Evolutionary conservation across 2,888 invertebrate genomes (phyloP).

Genomic region (Dasypogon diadema): DNA sequence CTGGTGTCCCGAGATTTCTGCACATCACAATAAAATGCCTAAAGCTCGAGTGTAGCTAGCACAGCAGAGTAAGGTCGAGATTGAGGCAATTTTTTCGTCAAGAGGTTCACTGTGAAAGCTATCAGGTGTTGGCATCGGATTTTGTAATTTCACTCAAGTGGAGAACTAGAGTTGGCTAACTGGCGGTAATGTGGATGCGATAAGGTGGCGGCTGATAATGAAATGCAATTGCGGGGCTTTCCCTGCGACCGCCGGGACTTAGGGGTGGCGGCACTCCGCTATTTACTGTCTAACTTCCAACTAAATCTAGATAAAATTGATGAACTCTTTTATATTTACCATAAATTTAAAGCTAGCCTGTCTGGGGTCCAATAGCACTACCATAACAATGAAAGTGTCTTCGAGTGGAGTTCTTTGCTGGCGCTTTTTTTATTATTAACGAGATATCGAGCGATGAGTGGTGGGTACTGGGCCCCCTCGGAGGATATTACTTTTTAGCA

Average conservation of each 20-base stretch:
- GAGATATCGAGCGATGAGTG: neutral
- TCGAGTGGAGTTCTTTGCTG: conserved; percentile 1
- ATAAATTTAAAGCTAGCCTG: conserved; percentile 56
- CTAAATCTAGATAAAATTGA: conserved; percentile 15
- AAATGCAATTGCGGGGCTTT: neutral
- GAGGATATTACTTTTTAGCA: neutral
- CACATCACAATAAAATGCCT: conserved; percentile 4
- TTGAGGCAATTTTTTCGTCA: conserved; percentile 1
- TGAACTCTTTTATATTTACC: conserved; percentile 55
- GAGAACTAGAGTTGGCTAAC: neutral
- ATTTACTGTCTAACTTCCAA: neutral
- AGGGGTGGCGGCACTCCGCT: too few relatives aligned
- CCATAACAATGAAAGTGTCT: conserved; percentile 53
- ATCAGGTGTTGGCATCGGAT: conserved; percentile 32
- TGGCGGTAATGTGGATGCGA: neutral
- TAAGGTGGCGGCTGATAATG: conserved; percentile 4
- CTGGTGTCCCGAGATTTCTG: conserved; percentile 26
- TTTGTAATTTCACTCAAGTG: neutral
- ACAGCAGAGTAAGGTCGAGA: neutral
- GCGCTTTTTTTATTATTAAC: conserved; percentile 9
- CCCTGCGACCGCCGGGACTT: neutral
- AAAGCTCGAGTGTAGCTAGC: neutral
- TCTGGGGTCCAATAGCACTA: conserved; percentile 56
- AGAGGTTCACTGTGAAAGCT: conserved; percentile 3
- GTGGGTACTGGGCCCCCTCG: neutral